Percentiles rank a stretch among this genome's conserved stretches.
phyloP scores from a whole-genome alignment of 92 coral and sea anemone species.

The Ricordea florida region DNA sequence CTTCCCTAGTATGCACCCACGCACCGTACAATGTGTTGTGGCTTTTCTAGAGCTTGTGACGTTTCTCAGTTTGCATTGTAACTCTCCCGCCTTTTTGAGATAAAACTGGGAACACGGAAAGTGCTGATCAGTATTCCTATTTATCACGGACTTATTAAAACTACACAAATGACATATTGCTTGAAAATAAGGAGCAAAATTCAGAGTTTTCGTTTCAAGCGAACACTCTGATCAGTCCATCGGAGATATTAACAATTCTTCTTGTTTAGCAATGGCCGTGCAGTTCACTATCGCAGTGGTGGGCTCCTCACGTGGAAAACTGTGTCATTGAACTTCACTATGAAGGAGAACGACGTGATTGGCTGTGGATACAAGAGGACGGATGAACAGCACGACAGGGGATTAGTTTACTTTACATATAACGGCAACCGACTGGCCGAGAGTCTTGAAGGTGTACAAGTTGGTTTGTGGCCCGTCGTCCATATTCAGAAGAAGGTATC shows the following conservation, averaged over 20 bases:
- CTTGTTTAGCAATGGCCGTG: constrained; percentile 83
- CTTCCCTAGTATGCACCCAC: too few relatives aligned
- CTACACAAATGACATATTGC: too few relatives aligned
- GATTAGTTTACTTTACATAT: constrained; percentile 85
- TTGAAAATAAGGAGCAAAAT: too few relatives aligned
- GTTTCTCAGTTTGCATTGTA: too few relatives aligned
- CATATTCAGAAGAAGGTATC: constrained; percentile 94
- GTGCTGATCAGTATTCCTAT: too few relatives aligned
- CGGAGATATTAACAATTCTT: background rate
- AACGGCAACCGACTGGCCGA: constrained; percentile 84
- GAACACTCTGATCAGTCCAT: too few relatives aligned
- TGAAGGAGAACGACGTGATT: constrained; percentile 78
- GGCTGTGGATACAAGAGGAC: constrained; percentile 90
- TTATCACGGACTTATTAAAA: too few relatives aligned
- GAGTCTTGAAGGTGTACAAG: constrained; percentile 67
- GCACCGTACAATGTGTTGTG: too few relatives aligned
- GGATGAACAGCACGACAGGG: constrained; percentile 59
- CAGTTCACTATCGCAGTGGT: constrained; percentile 85
- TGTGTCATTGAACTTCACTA: constrained; percentile 68
- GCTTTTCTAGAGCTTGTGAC: too few relatives aligned
- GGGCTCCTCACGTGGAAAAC: constrained; percentile 90
- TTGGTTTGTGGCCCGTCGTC: constrained; percentile 92
- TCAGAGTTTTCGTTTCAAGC: too few relatives aligned
- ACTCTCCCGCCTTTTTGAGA: too few relatives aligned
- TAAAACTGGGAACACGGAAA: too few relatives aligned